Evolutionary conservation across 2,797 vertebrate genomes (phyloP).

Genomic region (Acipenser oxyrinchus): DNA sequence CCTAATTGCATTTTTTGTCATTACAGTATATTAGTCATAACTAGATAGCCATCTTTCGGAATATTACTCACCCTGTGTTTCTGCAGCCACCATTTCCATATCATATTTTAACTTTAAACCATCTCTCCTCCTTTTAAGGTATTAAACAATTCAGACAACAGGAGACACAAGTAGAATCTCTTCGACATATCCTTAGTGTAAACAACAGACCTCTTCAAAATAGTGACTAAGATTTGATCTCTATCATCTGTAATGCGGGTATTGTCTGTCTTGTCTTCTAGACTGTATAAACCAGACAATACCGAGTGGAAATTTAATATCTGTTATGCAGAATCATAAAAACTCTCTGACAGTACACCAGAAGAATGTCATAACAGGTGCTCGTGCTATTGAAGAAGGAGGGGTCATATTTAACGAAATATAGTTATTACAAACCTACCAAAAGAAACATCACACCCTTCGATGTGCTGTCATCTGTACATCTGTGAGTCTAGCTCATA

Average conservation of each 20-base stretch:
- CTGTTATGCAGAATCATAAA: conserved; percentile 1
- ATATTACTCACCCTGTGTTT: conserved; percentile 37
- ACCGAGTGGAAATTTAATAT: conserved; percentile 19
- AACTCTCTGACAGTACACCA: conserved; percentile 9
- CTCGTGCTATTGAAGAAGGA: not conserved
- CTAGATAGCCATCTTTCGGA: conserved; percentile 35
- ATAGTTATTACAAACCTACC: too few species aligned
- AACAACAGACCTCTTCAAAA: too few species aligned
- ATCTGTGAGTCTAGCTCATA: too few species aligned
- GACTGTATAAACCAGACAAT: conserved; percentile 21
- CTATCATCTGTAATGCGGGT: conserved; percentile 23
- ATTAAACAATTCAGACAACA: too few species aligned
- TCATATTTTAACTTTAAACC: conserved; percentile 53
- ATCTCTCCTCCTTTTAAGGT: conserved; percentile 6
- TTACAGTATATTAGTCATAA: conserved; percentile 54
- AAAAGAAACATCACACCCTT: too few species aligned
- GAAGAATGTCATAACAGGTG: conserved; percentile 10
- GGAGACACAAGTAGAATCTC: too few species aligned
- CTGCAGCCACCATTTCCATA: conserved; percentile 33
- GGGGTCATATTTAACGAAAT: not conserved
- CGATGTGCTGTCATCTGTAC: too few species aligned
- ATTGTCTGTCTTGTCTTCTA: conserved; percentile 25
- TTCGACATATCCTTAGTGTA: too few species aligned
- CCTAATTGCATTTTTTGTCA: conserved; percentile 46
- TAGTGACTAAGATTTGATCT: conserved; percentile 54